Percentiles rank a stretch among this genome's conserved stretches.
Evolutionary conservation across 2,888 invertebrate genomes (phyloP).

Genomic region (Ochlodes sylvanus): DNA sequence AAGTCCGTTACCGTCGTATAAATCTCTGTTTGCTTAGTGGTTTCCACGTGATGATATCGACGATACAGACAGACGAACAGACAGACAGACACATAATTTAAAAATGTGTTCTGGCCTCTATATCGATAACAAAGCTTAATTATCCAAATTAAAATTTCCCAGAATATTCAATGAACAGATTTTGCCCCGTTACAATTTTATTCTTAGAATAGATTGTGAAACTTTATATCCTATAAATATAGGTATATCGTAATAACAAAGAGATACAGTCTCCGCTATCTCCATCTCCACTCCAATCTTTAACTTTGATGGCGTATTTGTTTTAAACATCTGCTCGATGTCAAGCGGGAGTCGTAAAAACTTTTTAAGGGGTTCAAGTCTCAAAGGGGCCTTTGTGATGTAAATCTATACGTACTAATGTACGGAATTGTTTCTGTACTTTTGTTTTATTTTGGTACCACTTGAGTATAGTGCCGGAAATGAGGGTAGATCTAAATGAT

Average conservation of each 20-base stretch:
- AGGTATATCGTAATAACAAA: background rate
- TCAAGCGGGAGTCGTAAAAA: conserved; percentile 70
- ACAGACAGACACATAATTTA: too few species aligned
- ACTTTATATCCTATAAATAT: background rate
- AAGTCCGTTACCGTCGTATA: too few species aligned
- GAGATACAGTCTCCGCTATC: conserved; percentile 14
- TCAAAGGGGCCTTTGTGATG: conserved; percentile 62
- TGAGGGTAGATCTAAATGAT: conserved; percentile 31
- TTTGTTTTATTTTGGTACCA: conserved; percentile 40
- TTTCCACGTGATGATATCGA: too few species aligned
- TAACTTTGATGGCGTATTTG: conserved; percentile 56
- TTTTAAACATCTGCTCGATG: conserved; percentile 71
- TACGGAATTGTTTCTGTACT: conserved; percentile 42
- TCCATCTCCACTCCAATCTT: conserved; percentile 10
- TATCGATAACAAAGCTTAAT: too few species aligned
- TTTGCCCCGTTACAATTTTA: too few species aligned
- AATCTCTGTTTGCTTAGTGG: too few species aligned
- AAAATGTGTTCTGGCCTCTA: too few species aligned
- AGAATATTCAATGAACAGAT: too few species aligned
- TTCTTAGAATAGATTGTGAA: too few species aligned
- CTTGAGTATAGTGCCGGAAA: conserved; percentile 31
- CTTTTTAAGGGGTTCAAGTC: conserved; percentile 57
- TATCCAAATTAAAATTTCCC: too few species aligned
- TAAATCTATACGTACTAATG: conserved; percentile 43
- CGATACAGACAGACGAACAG: too few species aligned